Evolutionary conservation across 1,140 invertebrate genomes (phyloP), one percentile per base, ranked within the genome.

Genomic region (Orius laevigatus): DNA sequence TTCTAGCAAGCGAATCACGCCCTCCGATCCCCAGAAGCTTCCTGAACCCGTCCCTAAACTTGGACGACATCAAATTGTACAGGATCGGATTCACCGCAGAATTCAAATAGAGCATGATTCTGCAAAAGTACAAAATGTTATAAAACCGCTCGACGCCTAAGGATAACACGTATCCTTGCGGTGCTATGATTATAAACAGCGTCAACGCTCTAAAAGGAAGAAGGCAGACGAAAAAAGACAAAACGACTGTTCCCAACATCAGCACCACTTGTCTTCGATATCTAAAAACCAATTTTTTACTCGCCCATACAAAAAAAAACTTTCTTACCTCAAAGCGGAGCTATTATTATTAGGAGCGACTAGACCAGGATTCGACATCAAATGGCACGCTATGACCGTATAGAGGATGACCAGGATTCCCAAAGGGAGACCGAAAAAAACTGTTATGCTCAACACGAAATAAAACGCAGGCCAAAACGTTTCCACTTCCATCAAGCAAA

Each of bases 21-120:
- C 38, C 40, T 4, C 36, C 32, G 18, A 47, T 31, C 3, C 52
- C 48, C 10, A 55, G 36, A 38, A 83, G 57, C 42, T 72, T 75
- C 6, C 78, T 64, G 57, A 90, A 90, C 0, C 84, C 86, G 12
- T 79, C 76, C 9, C 88, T 72, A 65, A 91, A 92, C 63, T 90
- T 91, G 0, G 84, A 85, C n/a, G 84, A 89, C 79, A 88, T 88
- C 10, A 87, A 68, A 62, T 85, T 86, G 65, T 92, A 91, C 11
- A 91, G 69, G 55, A 91, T 86, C 3, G 88, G 88, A 66, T 91
- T 92, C 49, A 90, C 77, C 18, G 85, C 84, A 4, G 85, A 89
- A 61, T 91, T 90, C 14, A 90, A 70, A 65, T 91, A 89, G 12
- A 87, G 64, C 81, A 91, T 84, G 19, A 89, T 74, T 40, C 86